These are phyloP conservation scores for Gryon sp. DNA, from an alignment of 1,140 invertebrate genomes.

Conservation along the genomic window DNA sequence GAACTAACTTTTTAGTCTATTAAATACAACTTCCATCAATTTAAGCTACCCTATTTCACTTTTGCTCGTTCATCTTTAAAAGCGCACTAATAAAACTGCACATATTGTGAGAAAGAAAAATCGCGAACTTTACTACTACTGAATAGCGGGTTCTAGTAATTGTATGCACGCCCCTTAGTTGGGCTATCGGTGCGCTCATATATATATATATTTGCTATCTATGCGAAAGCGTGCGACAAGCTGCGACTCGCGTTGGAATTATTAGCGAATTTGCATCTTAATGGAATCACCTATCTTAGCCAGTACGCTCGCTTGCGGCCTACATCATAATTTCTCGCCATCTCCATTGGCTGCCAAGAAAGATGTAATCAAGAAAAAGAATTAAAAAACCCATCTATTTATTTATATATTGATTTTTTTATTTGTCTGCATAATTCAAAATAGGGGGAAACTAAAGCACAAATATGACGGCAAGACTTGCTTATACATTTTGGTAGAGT, in stretches of 20 bases:
- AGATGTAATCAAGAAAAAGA: constrained; percentile 65
- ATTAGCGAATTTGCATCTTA: constrained; percentile 79
- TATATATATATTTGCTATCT: constrained; percentile 59
- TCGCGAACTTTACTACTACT: constrained; percentile 29
- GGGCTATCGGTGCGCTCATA: constrained; percentile 40
- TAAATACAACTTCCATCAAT: no score
- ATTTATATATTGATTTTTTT: no score
- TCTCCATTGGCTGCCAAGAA: constrained; percentile 61
- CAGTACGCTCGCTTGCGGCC: constrained; percentile 62
- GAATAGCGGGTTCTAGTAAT: constrained; percentile 46
- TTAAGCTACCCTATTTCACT: constrained; percentile 1
- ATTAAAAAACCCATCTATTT: not conserved
- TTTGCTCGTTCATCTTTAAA: constrained; percentile 11
- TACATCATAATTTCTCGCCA: constrained; percentile 74
- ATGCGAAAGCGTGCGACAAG: constrained; percentile 69
- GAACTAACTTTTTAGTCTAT: no score
- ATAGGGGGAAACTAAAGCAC: no score
- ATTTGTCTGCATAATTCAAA: no score
- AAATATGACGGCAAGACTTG: no score
- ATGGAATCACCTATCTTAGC: constrained; percentile 75
- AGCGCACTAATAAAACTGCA: constrained; percentile 9
- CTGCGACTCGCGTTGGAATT: constrained; percentile 72
- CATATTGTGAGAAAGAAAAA: constrained; percentile 7
- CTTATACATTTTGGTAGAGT: no score
- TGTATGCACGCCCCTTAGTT: constrained; percentile 54